Percentiles rank a stretch among this genome's conserved stretches.
These are phyloP conservation scores for Irena cyanogastra DNA, from an alignment of 2,113 vertebrate genomes.

Conservation along the genomic window DNA sequence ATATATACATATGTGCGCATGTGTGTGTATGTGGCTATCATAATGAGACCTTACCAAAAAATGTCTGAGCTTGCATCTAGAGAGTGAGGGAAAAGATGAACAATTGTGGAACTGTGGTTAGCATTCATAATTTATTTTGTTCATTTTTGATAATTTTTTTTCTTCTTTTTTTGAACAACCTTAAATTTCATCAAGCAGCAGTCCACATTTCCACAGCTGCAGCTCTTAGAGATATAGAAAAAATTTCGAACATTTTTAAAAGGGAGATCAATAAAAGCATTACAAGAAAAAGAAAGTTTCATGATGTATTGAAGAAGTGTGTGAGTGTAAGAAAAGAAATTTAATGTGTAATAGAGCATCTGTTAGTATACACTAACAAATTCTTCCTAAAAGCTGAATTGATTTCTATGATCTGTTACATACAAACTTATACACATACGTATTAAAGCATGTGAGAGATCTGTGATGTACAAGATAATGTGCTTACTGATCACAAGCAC, in stretches of 20 bases:
- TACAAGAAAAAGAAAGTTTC: neutral
- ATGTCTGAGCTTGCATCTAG: neutral
- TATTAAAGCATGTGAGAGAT: neutral
- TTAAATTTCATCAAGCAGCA: neutral
- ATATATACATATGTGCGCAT: too few relatives aligned
- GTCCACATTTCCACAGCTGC: neutral
- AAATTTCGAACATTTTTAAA: neutral
- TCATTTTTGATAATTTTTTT: neutral
- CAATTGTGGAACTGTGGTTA: neutral
- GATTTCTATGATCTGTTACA: neutral
- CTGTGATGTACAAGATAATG: neutral
- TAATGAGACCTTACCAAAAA: neutral
- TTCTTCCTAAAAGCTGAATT: neutral
- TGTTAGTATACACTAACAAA: neutral
- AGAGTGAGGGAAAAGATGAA: neutral
- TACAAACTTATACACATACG: rapidly evolving
- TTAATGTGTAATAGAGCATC: neutral
- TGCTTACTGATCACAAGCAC: neutral
- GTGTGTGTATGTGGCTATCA: neutral
- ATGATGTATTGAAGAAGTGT: rapidly evolving
- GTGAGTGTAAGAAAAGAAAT: neutral
- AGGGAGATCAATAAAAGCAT: neutral
- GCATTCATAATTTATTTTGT: neutral
- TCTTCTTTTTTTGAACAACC: neutral
- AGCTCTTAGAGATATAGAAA: neutral